Evolutionary conservation across 1,140 invertebrate genomes (phyloP).

Genomic region (Sycophaga agraensis): DNA sequence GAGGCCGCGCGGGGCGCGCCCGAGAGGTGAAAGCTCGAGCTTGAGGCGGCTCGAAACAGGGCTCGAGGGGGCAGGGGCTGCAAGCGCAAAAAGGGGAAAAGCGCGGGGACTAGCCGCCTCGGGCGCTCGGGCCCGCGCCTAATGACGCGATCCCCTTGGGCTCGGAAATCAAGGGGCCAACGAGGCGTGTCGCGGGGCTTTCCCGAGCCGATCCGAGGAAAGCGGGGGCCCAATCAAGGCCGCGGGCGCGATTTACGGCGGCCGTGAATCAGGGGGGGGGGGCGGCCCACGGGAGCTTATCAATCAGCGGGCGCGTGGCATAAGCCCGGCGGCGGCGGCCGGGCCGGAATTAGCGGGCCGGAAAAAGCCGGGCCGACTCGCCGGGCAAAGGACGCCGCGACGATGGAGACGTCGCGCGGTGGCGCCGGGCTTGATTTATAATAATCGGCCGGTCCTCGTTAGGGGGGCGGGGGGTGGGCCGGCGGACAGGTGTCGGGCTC

Average conservation of each 20-base stretch:
- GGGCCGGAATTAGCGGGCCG: constrained; percentile 14
- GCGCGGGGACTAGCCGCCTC: too few species aligned
- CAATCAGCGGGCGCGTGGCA: not conserved
- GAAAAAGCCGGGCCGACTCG: constrained; percentile 47
- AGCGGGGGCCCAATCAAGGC: too few species aligned
- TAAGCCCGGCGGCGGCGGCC: not conserved
- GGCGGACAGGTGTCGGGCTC: too few species aligned
- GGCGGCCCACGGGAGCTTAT: not conserved
- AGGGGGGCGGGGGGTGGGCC: too few species aligned
- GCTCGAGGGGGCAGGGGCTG: too few species aligned
- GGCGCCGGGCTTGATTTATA: constrained; percentile 46
- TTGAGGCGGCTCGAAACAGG: constrained; percentile 41
- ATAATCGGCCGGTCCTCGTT: constrained; percentile 52
- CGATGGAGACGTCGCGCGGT: constrained; percentile 11
- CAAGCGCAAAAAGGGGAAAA: too few species aligned
- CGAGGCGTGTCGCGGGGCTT: too few species aligned
- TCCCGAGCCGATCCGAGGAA: too few species aligned
- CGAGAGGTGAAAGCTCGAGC: constrained; percentile 57
- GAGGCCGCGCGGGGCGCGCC: constrained; percentile 46
- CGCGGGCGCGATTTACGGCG: constrained; percentile 27
- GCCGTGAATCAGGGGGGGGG: not conserved
- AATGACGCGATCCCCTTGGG: too few species aligned
- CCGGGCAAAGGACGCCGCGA: constrained; percentile 41
- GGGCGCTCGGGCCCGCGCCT: too few species aligned
- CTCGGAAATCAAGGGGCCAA: too few species aligned